Conservation (phyloP, 1,140 invertebrate genomes). For the Heliothis subflexa region DNA sequence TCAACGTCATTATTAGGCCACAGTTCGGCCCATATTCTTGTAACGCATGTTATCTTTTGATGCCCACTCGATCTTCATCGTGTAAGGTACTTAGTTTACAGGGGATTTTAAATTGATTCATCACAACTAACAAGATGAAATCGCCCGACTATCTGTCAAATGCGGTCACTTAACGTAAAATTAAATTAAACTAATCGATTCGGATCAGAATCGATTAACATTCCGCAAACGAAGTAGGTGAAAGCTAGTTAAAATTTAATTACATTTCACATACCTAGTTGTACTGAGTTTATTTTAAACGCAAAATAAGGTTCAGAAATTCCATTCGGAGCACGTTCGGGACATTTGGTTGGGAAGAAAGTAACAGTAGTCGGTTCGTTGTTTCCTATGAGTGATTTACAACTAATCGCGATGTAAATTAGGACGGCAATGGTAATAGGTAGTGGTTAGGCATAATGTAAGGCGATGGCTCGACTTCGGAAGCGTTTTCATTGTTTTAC, state of each 20-base stretch:
- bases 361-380: conserved; percentile 9
- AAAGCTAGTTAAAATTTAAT: conserved; percentile 52
- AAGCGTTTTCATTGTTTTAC: conserved; percentile 14
- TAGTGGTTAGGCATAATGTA: conserved; percentile 32
- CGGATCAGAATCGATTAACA: conserved; percentile 32
- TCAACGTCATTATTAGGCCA: not conserved
- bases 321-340: conserved; percentile 29
- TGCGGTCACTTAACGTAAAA: not conserved
- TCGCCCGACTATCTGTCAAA: conserved; percentile 4
- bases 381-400: conserved; percentile 43
- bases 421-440: not conserved
- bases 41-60: no score
- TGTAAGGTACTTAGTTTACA: no score
- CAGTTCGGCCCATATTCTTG: no score
- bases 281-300: conserved; percentile 30
- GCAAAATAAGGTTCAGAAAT: conserved; percentile 23
- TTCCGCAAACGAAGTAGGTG: conserved; percentile 29
- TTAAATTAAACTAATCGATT: conserved; percentile 19
- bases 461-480: not conserved
- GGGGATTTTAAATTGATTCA: not conserved
- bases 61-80: no score
- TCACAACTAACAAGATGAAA: not conserved
- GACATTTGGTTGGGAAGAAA: conserved; percentile 39
- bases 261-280: conserved; percentile 45
- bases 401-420: conserved; percentile 38